These are phyloP conservation scores for Dendrocincla tyrannina DNA, from an alignment of 2,797 vertebrate genomes.

Conservation along the genomic window DNA sequence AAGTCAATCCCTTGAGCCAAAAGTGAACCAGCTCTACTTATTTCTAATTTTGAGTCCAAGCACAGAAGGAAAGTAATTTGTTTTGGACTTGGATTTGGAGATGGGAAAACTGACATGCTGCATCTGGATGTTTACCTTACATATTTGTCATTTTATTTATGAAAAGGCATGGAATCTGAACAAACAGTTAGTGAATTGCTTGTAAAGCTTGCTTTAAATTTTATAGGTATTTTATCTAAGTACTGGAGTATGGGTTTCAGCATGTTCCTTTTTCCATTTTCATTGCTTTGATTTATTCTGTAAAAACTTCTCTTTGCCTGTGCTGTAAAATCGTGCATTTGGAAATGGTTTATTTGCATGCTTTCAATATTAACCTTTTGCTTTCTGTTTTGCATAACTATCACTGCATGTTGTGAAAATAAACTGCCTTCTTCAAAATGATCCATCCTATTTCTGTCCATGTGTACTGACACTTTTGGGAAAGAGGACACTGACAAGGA, in stretches of 20 bases:
- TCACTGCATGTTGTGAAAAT: background rate
- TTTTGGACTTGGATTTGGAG: conserved; percentile 43
- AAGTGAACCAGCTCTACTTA: background rate
- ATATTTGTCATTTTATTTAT: conserved; percentile 5
- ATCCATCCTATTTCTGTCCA: background rate
- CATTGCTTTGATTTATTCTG: conserved; percentile 8
- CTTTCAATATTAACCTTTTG: background rate
- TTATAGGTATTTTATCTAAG: background rate
- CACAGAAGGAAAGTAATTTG: conserved; percentile 20
- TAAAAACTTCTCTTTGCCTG: background rate
- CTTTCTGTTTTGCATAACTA: background rate
- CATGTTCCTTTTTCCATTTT: background rate
- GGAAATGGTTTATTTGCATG: background rate
- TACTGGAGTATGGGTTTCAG: background rate
- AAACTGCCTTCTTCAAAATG: background rate
- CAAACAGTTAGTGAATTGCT: background rate
- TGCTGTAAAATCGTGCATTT: background rate
- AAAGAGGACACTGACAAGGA: background rate
- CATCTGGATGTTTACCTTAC: conserved; percentile 5
- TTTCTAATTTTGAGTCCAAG: conserved; percentile 23
- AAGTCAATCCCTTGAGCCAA: conserved; percentile 22
- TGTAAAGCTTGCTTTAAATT: background rate
- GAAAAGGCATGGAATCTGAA: conserved; percentile 4
- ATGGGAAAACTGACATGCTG: background rate
- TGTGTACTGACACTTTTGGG: background rate